Evolutionary conservation across 2,113 vertebrate genomes (phyloP).

Genomic region (Trinectes maculatus): DNA sequence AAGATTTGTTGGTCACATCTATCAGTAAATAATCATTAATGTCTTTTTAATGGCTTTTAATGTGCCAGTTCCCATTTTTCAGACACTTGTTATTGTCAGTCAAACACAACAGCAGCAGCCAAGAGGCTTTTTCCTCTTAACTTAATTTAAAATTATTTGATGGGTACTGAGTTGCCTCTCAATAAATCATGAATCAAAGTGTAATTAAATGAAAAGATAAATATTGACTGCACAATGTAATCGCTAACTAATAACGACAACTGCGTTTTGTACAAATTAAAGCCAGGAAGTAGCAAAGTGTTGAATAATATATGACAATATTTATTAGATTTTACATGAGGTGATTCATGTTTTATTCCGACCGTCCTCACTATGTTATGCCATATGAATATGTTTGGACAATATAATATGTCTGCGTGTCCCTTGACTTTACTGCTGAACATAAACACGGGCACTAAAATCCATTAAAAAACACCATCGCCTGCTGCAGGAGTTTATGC

Average conservation of each 20-base stretch:
- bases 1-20: slow-evolving; percentile 17
- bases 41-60: slow-evolving; percentile 51
- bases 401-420: slow-evolving; percentile 16
- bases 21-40: slow-evolving; percentile 51
- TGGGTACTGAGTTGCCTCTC: slow-evolving; percentile 1
- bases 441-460: slow-evolving; percentile 31
- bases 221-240: not conserved
- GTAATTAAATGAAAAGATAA: slow-evolving; percentile 5
- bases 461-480: slow-evolving; percentile 1
- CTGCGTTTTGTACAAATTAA: too few species aligned
- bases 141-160: slow-evolving; percentile 32
- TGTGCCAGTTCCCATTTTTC: slow-evolving; percentile 22
- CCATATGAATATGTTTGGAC: slow-evolving; percentile 23
- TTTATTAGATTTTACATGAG: not conserved
- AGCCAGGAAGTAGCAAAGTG: not conserved
- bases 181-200: slow-evolving; percentile 25
- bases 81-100: slow-evolving; percentile 55
- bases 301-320: slow-evolving; percentile 11
- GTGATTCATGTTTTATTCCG: slow-evolving; percentile 15
- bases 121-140: slow-evolving; percentile 27
- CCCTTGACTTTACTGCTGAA: slow-evolving; percentile 18
- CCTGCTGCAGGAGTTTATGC: slow-evolving; percentile 26
- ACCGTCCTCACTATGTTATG: not conserved
- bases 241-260: not conserved
- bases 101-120: slow-evolving; percentile 31